These are phyloP conservation scores for Salvelinus alpinus DNA, from an alignment of 2,113 vertebrate genomes.

Conservation along the genomic window DNA sequence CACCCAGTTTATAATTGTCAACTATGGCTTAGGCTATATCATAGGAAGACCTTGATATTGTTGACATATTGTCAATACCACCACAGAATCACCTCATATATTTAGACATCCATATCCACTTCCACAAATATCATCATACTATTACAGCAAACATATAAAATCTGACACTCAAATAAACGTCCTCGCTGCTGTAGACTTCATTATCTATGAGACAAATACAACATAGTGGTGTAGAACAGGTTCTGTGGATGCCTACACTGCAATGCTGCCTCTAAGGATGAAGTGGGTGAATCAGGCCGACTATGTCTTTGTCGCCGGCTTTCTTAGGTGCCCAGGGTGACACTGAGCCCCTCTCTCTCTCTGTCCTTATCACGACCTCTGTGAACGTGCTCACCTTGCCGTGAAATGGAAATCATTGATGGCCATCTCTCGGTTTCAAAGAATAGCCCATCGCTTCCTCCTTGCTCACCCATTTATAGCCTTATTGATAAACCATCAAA, in stretches of 20 bases:
- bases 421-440: constrained; percentile 50
- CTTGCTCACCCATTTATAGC: constrained; percentile 46
- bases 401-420: constrained; percentile 72
- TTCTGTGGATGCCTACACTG: neutral
- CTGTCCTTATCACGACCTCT: constrained; percentile 48
- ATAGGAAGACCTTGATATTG: neutral
- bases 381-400: constrained; percentile 62
- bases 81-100: no score
- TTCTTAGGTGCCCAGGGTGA: constrained; percentile 29
- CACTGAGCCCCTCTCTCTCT: constrained; percentile 38
- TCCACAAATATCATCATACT: no score
- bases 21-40: neutral
- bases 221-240: neutral
- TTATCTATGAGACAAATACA: neutral
- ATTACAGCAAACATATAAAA: neutral
- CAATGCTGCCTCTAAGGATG: neutral
- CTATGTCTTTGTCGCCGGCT: neutral
- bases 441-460: constrained; percentile 46
- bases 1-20: neutral
- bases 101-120: neutral
- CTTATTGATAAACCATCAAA: constrained; percentile 65
- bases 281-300: neutral
- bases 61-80: neutral
- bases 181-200: neutral
- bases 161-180: neutral